phyloP scores from a whole-genome alignment of 2,888 invertebrate genomes.

The Vannuccia rotundouncinata region DNA sequence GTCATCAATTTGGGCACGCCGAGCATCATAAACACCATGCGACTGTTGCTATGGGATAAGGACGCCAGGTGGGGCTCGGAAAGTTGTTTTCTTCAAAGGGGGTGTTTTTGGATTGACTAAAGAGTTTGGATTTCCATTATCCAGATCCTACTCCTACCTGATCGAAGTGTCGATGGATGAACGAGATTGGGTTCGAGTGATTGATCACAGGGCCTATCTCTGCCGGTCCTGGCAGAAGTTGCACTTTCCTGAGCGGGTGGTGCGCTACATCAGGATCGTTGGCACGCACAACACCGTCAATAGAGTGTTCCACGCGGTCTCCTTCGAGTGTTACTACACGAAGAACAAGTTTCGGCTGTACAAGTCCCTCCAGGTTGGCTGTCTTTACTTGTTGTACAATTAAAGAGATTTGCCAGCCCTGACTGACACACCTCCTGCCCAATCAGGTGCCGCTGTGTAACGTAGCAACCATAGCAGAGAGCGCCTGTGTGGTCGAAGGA shows the following conservation, averaged over 20 bases:
- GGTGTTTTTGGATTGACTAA: constrained; percentile 54
- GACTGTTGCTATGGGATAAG: constrained; percentile 85
- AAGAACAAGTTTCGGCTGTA: not conserved
- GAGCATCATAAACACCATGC: constrained; percentile 85
- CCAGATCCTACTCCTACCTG: constrained; percentile 78
- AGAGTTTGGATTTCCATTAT: not conserved
- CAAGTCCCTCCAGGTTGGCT: constrained; percentile 12
- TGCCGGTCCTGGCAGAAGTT: constrained; percentile 95
- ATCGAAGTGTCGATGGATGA: constrained; percentile 92
- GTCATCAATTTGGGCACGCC: constrained; percentile 68
- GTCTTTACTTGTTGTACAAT: not conserved
- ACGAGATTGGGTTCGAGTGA: constrained; percentile 83
- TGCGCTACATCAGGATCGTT: constrained; percentile 63
- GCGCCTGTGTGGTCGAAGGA: constrained; percentile 90
- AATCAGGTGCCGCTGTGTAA: constrained; percentile 71
- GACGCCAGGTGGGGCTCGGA: constrained; percentile 66
- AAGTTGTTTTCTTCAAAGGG: constrained; percentile 56
- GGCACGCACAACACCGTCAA: constrained; percentile 93
- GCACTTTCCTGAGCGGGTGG: constrained; percentile 80
- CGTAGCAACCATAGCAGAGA: constrained; percentile 79
- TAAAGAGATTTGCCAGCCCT: not conserved
- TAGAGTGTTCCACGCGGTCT: constrained; percentile 84
- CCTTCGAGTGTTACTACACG: constrained; percentile 75
- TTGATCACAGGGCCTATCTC: constrained; percentile 82
- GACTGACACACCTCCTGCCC: not conserved